phyloP scores from a whole-genome alignment of 2,113 vertebrate genomes.

The Odontesthes bonariensis region DNA sequence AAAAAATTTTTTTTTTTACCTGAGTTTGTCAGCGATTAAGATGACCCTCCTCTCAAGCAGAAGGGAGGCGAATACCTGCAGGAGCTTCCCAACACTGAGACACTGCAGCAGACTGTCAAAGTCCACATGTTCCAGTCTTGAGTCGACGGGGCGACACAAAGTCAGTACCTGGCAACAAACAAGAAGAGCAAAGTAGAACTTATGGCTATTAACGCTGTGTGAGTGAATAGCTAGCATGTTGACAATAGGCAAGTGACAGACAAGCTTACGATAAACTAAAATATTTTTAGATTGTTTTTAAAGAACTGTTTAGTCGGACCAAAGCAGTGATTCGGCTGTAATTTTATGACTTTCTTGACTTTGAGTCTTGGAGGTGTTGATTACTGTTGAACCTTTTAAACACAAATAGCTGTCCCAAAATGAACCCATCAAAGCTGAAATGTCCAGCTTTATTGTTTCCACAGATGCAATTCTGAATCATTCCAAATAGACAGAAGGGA shows the following conservation, averaged over 20 bases:
- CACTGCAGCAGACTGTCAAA: constrained; percentile 94
- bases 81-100: constrained; percentile 86
- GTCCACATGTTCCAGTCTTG: constrained; percentile 95
- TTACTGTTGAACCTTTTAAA: constrained; percentile 14
- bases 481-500: constrained; percentile 19
- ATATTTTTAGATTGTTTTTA: too few species aligned
- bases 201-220: constrained; percentile 1
- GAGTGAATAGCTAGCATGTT: not conserved
- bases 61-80: constrained; percentile 93
- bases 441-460: constrained; percentile 26
- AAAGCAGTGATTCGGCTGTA: not conserved
- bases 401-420: constrained; percentile 6
- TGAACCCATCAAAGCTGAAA: constrained; percentile 21
- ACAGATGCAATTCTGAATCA: constrained; percentile 55
- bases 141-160: constrained; percentile 92
- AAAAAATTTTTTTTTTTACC: constrained; percentile 74
- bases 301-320: too few species aligned
- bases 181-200: not conserved
- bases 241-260: not conserved
- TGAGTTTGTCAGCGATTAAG: constrained; percentile 95
- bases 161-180: constrained; percentile 87
- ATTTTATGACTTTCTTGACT: constrained; percentile 1
- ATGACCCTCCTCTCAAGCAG: constrained; percentile 96
- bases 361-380: not conserved
- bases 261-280: not conserved